Percentiles rank a stretch among this genome's conserved stretches.
phyloP scores from a whole-genome alignment of 2,113 vertebrate species.

The Oostethus manadensis region DNA sequence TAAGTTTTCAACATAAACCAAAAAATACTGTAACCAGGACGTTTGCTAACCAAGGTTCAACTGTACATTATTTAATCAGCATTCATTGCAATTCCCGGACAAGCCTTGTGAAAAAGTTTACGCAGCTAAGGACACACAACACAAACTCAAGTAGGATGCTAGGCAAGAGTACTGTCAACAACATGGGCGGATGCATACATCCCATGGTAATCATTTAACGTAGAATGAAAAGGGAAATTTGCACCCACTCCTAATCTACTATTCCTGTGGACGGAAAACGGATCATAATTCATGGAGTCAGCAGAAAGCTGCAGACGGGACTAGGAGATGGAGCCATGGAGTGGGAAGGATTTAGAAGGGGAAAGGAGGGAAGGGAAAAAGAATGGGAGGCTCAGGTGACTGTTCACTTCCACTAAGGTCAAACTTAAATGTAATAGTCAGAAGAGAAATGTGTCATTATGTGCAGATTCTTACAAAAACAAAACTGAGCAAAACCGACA shows the following conservation, averaged over 20 bases:
- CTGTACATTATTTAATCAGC: too few relatives aligned
- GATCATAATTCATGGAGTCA: constrained; percentile 69
- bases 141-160: too few relatives aligned
- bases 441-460: constrained; percentile 36
- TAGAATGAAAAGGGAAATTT: constrained; percentile 51
- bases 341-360: not conserved
- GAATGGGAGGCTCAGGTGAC: constrained; percentile 39
- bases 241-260: constrained; percentile 57
- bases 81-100: too few relatives aligned
- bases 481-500: not conserved
- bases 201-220: constrained; percentile 32
- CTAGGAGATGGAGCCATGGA: constrained; percentile 22
- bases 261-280: constrained; percentile 65
- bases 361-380: too few relatives aligned
- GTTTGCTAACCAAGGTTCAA: too few relatives aligned
- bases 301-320: constrained; percentile 62
- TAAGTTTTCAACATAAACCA: too few relatives aligned
- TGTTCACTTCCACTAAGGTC: constrained; percentile 42
- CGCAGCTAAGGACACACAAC: too few relatives aligned
- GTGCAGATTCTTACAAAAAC: constrained; percentile 42
- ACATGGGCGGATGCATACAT: constrained; percentile 33
- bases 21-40: too few relatives aligned
- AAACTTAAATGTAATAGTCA: constrained; percentile 42
- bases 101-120: too few relatives aligned
- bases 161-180: constrained; percentile 49